Conservation (phyloP, 37 sponge, comb jelly and placozoan genomes). For the Sycon ciliatum region DNA sequence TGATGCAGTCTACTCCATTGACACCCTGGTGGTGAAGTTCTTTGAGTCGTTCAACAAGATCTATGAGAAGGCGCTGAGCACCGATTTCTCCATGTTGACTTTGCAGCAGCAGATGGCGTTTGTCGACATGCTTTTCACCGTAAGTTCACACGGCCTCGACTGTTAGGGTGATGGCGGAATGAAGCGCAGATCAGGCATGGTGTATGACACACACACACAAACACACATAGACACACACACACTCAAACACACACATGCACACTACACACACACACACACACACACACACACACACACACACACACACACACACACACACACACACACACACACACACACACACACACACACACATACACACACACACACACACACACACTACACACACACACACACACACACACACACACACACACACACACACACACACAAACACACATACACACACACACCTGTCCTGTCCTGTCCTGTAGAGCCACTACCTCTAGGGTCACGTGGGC, state of each 20-base stretch:
- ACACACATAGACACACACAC: not conserved
- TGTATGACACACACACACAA: not conserved
- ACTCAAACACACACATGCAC: not conserved
- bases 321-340: no score
- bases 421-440: no score
- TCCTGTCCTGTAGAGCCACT: no score
- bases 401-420: no score
- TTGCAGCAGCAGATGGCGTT: slow-evolving; percentile 52
- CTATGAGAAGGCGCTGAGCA: slow-evolving; percentile 48
- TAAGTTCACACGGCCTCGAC: slow-evolving; percentile 19
- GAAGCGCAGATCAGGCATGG: not conserved
- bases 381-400: no score
- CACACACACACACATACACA: no score
- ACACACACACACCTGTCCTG: no score
- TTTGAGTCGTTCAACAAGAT: slow-evolving; percentile 54
- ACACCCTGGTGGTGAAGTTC: slow-evolving; percentile 56
- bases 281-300: not conserved
- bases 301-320: no score
- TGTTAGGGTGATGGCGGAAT: no score
- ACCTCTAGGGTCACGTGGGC: no score
- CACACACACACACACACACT: no score
- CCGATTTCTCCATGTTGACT: slow-evolving; percentile 45
- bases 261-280: not conserved
- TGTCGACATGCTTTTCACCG: slow-evolving; percentile 52
- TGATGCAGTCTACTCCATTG: slow-evolving; percentile 54